Percentiles rank a stretch among this genome's conserved stretches.
phyloP scores from a whole-genome alignment of 2,797 vertebrate species.

The Oreochromis grahami region DNA sequence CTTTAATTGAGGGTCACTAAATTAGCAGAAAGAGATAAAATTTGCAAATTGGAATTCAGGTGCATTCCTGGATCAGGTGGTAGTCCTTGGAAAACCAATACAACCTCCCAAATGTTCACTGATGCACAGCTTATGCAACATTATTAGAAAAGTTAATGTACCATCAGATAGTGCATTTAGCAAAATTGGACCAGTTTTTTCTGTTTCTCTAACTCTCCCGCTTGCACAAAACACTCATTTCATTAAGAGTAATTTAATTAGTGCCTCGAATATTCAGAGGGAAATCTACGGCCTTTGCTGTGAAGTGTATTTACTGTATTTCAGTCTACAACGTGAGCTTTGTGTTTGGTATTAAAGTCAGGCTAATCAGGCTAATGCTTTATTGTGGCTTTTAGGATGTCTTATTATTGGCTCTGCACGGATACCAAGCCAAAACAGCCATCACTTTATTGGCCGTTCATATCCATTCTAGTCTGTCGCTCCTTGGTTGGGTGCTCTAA shows the following conservation, averaged over 20 bases:
- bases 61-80: neutral
- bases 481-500: neutral
- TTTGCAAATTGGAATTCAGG: neutral
- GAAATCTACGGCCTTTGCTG: neutral
- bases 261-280: conserved; percentile 1
- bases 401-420: neutral
- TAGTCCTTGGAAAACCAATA: neutral
- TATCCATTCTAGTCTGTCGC: neutral
- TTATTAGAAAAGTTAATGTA: neutral
- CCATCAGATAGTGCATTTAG: neutral
- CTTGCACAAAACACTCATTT: neutral
- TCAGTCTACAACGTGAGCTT: conserved; percentile 2
- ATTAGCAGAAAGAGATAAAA: neutral
- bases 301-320: neutral
- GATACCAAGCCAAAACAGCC: conserved; percentile 29
- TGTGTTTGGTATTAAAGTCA: conserved; percentile 5
- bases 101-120: neutral
- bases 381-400: conserved; percentile 27
- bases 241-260: conserved; percentile 38
- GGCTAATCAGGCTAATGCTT: conserved; percentile 42
- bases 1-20: neutral
- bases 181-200: neutral
- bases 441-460: conserved; percentile 25
- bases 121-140: neutral
- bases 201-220: neutral